A percentile compares a stretch with the other conserved stretches of the same genome.
Evolutionary conservation across 1,140 invertebrate species (phyloP).

Genomic region (Leucophenga varia): DNA sequence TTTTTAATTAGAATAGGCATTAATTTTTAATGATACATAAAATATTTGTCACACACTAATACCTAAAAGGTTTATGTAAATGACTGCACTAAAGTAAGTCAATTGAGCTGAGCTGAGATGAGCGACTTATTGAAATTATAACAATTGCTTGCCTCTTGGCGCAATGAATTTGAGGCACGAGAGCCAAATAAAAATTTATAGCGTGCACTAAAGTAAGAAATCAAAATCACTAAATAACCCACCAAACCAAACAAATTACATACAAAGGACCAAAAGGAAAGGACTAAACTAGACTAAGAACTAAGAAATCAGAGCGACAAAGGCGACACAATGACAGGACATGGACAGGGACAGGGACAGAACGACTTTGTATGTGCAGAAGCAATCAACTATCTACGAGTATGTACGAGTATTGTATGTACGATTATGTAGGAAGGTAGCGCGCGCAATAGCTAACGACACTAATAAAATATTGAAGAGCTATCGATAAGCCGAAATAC

Average conservation of each 20-base stretch:
- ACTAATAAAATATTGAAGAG: constrained; percentile 53
- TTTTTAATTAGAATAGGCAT: no score
- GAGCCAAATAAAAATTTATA: constrained; percentile 41
- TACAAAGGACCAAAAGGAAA: not conserved
- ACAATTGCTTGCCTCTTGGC: constrained; percentile 1
- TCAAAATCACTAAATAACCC: constrained; percentile 24
- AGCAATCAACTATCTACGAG: no score
- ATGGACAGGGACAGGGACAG: no score
- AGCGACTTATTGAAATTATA: no score
- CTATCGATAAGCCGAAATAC: constrained; percentile 45
- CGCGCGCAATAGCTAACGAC: constrained; percentile 27
- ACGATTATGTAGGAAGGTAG: constrained; percentile 21
- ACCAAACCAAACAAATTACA: constrained; percentile 2
- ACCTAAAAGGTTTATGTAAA: constrained; percentile 6
- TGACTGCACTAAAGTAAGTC: constrained; percentile 24
- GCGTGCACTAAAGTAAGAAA: constrained; percentile 28
- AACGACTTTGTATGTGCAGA: no score
- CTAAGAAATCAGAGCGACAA: constrained; percentile 1
- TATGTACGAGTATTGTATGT: no score
- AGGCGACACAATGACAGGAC: no score
- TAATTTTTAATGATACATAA: no score
- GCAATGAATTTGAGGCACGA: not conserved
- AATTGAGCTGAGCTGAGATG: no score
- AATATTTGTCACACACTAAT: no score
- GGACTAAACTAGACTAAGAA: not conserved